Base-by-base conservation (phyloP, 92 coral and sea anemone genomes). In the Pocillopora grandis region DNA sequence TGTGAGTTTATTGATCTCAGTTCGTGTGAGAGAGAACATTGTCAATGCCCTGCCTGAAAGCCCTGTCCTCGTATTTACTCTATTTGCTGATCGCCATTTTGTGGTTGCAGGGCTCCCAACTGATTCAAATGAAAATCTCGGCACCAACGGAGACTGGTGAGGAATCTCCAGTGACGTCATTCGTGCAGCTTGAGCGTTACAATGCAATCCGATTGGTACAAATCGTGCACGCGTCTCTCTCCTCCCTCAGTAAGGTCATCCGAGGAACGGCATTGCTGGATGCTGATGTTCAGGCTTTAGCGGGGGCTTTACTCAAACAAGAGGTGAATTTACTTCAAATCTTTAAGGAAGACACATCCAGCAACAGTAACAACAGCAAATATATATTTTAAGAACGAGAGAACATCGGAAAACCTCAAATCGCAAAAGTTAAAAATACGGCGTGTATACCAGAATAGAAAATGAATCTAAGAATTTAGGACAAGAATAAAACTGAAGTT, bases 121-220 rank as follows among this genome's bases (percentile, higher is more conserved):
- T 97, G 37, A 89, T 97, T 62, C 99, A 97, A 80, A 97, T 93
- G 94, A 97, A 92, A 83, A 81, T 97, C n/a, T 76, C 95, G 6
- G 91, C 94, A 33, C 98, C 99, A 17, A 62, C 96, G 33, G 98
- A 97, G 85, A 89, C 94, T 77, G 98, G 99, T 76, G 93, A 94
- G 21, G 99, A 97, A 88, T 94, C 98, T 33, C 99, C 99, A 18
- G 95, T 97, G 89, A 92, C 97, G 83, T 97, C 99, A 76, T 94
- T 97, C 80, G 99, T 97, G 48, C 93, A 80, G 35, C 89, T 97
- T 56, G 99, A 97, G 85, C 92, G 98, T 11, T 97, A 92, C 89
- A 97, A 90, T 73, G 97, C 99, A 3, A 90, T 92, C 76, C 86
- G 90, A 37, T 87, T 94, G 82, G 96, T 97, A 27, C 99, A 97